These are phyloP conservation scores for Procavia capensis DNA, from an alignment of 2,113 vertebrate genomes.

Conservation along the genomic window DNA sequence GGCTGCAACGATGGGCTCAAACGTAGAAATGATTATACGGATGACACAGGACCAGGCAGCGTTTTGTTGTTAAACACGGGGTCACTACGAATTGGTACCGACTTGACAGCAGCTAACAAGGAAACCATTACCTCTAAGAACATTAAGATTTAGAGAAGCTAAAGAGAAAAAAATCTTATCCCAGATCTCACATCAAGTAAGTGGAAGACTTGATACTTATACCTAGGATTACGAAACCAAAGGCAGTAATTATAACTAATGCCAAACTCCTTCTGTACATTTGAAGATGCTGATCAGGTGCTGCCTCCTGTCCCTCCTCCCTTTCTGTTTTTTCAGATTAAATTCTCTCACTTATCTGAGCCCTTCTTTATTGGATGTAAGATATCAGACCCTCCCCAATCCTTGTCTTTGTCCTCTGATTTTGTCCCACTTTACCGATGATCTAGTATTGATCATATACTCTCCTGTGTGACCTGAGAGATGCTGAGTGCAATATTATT, in stretches of 20 bases:
- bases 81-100: too few relatives aligned
- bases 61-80: too few relatives aligned
- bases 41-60: too few relatives aligned
- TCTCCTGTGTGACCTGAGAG: background rate
- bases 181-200: background rate
- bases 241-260: background rate
- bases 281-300: background rate
- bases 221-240: background rate
- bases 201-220: background rate
- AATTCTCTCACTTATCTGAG: background rate
- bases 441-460: background rate
- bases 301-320: background rate
- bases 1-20: too few relatives aligned
- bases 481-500: background rate
- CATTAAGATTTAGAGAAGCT: background rate
- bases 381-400: background rate
- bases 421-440: background rate
- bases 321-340: background rate
- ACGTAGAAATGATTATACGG: too few relatives aligned
- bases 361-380: background rate
- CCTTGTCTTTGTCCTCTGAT: background rate
- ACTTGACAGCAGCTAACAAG: too few relatives aligned
- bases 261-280: fast-evolving
- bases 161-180: background rate
- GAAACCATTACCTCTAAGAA: background rate